These are phyloP conservation scores for Melangyna quadrimaculata DNA, from an alignment of 2,888 invertebrate genomes.

Conservation along the genomic window DNA sequence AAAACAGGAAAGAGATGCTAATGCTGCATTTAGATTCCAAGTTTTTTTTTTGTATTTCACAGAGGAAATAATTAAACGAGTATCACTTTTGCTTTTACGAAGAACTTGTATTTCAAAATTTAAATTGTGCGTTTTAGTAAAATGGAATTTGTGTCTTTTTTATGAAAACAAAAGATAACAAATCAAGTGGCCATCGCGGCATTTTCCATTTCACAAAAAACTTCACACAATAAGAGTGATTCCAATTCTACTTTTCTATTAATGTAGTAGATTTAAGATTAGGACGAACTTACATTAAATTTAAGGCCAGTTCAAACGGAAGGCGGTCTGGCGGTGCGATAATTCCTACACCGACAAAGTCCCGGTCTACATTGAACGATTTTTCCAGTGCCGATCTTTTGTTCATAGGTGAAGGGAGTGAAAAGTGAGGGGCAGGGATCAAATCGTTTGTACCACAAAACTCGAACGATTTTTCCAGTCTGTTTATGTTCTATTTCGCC, in stretches of 20 bases:
- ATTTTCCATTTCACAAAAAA: constrained; percentile 50
- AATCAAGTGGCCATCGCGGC: constrained; percentile 69
- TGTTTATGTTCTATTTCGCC: no score
- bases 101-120: neutral
- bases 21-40: constrained; percentile 29
- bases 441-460: no score
- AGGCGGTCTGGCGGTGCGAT: no score
- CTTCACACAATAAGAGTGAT: constrained; percentile 21
- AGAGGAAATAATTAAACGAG: neutral
- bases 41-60: neutral
- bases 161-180: constrained; percentile 66
- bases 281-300: no score
- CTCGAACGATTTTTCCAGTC: no score
- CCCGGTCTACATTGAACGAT: no score
- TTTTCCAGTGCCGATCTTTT: no score
- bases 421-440: no score
- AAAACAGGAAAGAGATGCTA: constrained; percentile 9
- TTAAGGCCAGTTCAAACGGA: no score
- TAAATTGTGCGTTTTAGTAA: neutral
- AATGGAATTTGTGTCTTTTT: constrained; percentile 8
- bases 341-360: no score
- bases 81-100: neutral
- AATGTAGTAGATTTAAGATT: constrained; percentile 57
- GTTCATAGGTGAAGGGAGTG: no score
- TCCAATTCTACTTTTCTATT: no score